Conservation (phyloP, 2,888 invertebrate genomes). For the Julus scanicus region DNA sequence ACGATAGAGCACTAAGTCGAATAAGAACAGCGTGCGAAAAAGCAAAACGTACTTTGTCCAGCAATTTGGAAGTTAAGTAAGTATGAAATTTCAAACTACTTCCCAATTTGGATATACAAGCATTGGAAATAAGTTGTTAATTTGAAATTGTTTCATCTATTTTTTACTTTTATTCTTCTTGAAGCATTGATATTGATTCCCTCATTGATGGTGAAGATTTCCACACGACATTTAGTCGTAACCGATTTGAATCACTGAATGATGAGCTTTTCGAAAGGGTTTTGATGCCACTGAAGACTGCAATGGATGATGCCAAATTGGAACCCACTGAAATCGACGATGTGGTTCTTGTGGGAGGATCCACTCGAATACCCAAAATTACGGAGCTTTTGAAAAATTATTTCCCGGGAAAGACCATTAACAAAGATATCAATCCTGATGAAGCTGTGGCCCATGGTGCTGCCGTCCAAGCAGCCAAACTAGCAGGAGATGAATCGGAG, state of each 20-base stretch:
- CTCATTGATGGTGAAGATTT: constrained; percentile 1
- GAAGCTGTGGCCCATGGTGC: constrained; percentile 51
- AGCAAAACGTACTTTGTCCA: background rate
- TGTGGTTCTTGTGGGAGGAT: background rate
- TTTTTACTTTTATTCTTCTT: background rate
- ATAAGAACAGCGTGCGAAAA: background rate
- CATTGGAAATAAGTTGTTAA: no score
- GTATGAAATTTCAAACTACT: background rate
- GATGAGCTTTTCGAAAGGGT: constrained; percentile 61
- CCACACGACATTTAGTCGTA: background rate
- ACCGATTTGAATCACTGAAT: constrained; percentile 59
- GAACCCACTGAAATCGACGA: background rate
- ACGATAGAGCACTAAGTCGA: background rate
- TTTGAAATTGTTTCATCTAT: background rate
- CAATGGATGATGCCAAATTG: constrained; percentile 33
- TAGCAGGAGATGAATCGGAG: constrained; percentile 73
- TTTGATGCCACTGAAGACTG: background rate
- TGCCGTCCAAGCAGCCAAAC: constrained; percentile 48
- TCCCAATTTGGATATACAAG: no score
- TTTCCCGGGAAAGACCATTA: constrained; percentile 73
- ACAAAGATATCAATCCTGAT: constrained; percentile 55
- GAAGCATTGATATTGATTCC: background rate
- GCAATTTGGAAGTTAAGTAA: background rate
- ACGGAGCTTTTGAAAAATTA: constrained; percentile 61
- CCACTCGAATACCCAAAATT: background rate